These are phyloP conservation scores for Phyllostomus discolor DNA, from an alignment of 2,113 vertebrate genomes.

Conservation along the genomic window DNA sequence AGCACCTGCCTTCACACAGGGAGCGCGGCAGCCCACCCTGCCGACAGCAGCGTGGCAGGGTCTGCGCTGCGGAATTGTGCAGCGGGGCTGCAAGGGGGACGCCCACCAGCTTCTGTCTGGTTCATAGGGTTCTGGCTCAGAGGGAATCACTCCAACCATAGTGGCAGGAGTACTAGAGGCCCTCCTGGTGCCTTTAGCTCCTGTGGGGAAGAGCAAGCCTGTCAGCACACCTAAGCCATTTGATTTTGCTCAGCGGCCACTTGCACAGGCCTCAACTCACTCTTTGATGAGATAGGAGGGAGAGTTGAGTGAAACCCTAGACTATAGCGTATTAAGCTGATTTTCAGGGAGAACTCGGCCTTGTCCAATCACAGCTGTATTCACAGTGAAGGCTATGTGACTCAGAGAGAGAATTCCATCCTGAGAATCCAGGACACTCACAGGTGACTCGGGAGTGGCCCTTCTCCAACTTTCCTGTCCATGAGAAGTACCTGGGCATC, in stretches of 20 bases:
- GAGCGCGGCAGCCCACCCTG: background rate
- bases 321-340: background rate
- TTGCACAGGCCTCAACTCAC: background rate
- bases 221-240: background rate
- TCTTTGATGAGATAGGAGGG: background rate
- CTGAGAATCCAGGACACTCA: background rate
- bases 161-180: background rate
- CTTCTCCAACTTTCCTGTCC: background rate
- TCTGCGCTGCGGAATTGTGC: background rate
- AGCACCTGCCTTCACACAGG: conserved; percentile 61
- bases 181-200: background rate
- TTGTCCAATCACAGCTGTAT: background rate
- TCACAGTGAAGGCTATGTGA: background rate
- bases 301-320: background rate
- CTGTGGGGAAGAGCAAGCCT: background rate
- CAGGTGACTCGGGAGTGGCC: background rate
- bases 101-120: background rate
- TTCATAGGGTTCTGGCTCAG: background rate
- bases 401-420: background rate
- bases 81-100: background rate
- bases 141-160: background rate
- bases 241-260: background rate
- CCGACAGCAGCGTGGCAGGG: background rate
- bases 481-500: background rate
- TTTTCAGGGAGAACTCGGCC: background rate